Evolutionary conservation across 2,113 vertebrate species (phyloP).

Genomic region (Lepisosteus osseus): DNA sequence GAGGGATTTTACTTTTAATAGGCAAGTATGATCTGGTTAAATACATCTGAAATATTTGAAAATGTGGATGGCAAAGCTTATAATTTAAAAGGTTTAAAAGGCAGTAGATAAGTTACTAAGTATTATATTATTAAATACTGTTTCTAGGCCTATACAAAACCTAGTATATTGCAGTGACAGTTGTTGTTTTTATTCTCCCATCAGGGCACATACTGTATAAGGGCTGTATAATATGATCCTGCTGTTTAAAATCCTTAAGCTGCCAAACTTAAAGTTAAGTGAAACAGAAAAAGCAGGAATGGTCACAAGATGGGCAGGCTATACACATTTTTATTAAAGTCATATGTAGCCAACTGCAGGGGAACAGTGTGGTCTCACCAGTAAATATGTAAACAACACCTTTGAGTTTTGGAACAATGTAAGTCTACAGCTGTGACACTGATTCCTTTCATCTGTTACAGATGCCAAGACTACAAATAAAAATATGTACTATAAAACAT

Average conservation of each 20-base stretch:
- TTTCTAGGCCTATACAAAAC: slow-evolving; percentile 12
- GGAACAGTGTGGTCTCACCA: background rate
- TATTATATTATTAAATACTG: slow-evolving; percentile 9
- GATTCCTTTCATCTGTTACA: no score
- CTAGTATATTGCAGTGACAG: slow-evolving; percentile 5
- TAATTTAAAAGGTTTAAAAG: slow-evolving; percentile 7
- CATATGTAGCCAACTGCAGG: background rate
- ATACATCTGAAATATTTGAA: slow-evolving; percentile 18
- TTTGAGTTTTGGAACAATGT: background rate
- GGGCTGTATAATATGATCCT: background rate
- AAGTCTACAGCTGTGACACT: background rate
- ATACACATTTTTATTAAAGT: background rate
- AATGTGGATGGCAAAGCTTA: slow-evolving; percentile 8
- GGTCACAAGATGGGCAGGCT: background rate
- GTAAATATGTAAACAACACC: background rate
- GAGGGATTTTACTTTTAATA: slow-evolving; percentile 20
- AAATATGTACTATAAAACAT: no score
- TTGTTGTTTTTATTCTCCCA: slow-evolving; percentile 5
- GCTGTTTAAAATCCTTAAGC: background rate
- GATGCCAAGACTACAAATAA: no score
- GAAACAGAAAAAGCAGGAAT: background rate
- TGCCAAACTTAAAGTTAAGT: slow-evolving; percentile 11
- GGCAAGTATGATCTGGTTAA: slow-evolving; percentile 17
- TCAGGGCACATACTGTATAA: background rate
- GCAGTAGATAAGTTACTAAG: slow-evolving; percentile 9